Base-by-base conservation (phyloP, 2,888 invertebrate genomes). In the Orchesella flavescens region DNA sequence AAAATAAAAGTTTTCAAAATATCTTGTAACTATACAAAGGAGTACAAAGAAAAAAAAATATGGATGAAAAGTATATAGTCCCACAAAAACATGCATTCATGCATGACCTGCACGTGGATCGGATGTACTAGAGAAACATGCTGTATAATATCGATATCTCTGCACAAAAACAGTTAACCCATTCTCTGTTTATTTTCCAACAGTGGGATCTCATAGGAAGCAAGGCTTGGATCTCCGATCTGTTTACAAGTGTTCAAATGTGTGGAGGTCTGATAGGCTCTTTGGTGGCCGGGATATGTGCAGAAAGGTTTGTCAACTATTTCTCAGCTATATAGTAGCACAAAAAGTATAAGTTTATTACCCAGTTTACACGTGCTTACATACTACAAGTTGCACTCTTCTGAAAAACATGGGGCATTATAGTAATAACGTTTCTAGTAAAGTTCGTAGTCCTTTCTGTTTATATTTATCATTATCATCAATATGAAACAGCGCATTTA, bases 231-330 rank as follows among this genome's bases (percentile, higher is more conserved):
- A 59, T 86, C 12, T 72, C 84, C 2, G 86, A 86, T 73, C 46
- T 82, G 10, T 79, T 86, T 49, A 86, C 83, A 57, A 85, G 85
- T 65, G 57, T 86, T 10, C 86, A 86, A 85, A 85, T 86, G 85
- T 57, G 72, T 24, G 86, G 86, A 24, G 79, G 79, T 9, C 79
- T 85, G 23, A 34, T 63, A 59, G 86, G 86, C 1, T 71, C 85
- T 17, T 12, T 86, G 34, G 1, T 85, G 1, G 55, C 85, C 13
- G 83, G 85, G 55, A 81, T 84, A 53, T 69, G 81, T 59, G 85
- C 86, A 10, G 86, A 86, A 79, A 74, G 84, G 85, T 86, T 69
- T 65, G 73, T 69, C 21, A 57, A 61, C 17, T 63, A 53, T 21
- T 17, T 76, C 23, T 71, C 12, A 7, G n/a, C 49, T n/a, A 49